Conservation (phyloP, 2,888 invertebrate species). For the Esperia sulphurella region DNA sequence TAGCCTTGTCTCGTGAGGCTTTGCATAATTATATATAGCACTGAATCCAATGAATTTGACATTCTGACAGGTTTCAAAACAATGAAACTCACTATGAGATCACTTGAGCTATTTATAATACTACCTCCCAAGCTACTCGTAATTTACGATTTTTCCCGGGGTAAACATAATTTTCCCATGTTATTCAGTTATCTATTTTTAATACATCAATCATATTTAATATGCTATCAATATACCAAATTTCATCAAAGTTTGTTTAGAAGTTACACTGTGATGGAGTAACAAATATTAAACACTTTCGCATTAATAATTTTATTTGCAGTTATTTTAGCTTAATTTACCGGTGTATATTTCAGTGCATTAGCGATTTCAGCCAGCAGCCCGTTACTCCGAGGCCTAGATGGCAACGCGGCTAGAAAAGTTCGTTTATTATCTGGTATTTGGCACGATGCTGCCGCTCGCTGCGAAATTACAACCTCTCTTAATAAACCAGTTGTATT, state of each 20-base stretch:
- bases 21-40: not conserved
- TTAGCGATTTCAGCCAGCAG: slow-evolving; percentile 37
- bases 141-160: too few species aligned
- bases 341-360: slow-evolving; percentile 18
- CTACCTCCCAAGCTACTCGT: too few species aligned
- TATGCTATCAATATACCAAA: too few species aligned
- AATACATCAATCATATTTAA: too few species aligned
- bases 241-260: too few species aligned
- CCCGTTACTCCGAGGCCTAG: slow-evolving; percentile 55
- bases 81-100: not conserved
- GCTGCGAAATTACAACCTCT: slow-evolving; percentile 39
- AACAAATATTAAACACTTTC: too few species aligned
- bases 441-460: slow-evolving; percentile 36
- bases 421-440: slow-evolving; percentile 38
- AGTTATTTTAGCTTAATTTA: not conserved
- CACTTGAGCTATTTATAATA: not conserved
- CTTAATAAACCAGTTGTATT: slow-evolving; percentile 26
- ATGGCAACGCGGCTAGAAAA: slow-evolving; percentile 59
- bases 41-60: not conserved
- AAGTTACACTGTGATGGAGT: too few species aligned
- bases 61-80: not conserved
- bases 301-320: too few species aligned
- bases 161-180: too few species aligned
- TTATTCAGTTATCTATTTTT: too few species aligned
- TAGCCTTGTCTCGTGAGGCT: not conserved